Evolutionary conservation across 2,113 vertebrate genomes (phyloP), one percentile per base, ranked within the genome.

Genomic region (Tachysurus fulvidraco): DNA sequence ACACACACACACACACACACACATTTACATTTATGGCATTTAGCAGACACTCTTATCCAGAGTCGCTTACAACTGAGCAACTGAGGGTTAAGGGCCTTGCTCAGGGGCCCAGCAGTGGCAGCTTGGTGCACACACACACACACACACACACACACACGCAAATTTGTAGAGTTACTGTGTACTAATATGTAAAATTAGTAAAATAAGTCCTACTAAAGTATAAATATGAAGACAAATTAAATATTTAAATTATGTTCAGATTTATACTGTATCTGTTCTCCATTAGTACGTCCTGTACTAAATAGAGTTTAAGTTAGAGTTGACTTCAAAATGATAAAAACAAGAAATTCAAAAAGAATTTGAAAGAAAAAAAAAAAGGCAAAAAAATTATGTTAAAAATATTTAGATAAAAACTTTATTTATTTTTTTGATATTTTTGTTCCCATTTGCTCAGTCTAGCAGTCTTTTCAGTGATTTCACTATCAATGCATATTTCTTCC

Each of bases 41-140:
- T n/a, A n/a, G n/a, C n/a, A n/a, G n/a, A n/a, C n/a, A n/a, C n/a
- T n/a, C n/a, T n/a, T n/a, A n/a, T n/a, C n/a, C n/a, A n/a, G n/a
- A n/a, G n/a, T n/a, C n/a, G n/a, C n/a, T n/a, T n/a, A n/a, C n/a
- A n/a, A n/a, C n/a, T n/a, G n/a, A n/a, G n/a, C n/a, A n/a, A n/a
- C n/a, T n/a, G n/a, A n/a, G n/a, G n/a, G n/a, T n/a, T n/a, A n/a
- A n/a, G n/a, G n/a, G n/a, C n/a, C n/a, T n/a, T n/a, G n/a, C n/a
- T n/a, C n/a, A n/a, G n/a, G n/a, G n/a, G n/a, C n/a, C n/a, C n/a
- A n/a, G n/a, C n/a, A n/a, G n/a, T n/a, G n/a, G n/a, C n/a, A n/a
- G n/a, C n/a, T n/a, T n/a, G n/a, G n/a, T n/a, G n/a, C 67, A 85
- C 9, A 46, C 69, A 89, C 25, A 77, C 76, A 89, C 21, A 88